Base-by-base conservation (phyloP, 2,888 invertebrate genomes). In the Cancer borealis region DNA sequence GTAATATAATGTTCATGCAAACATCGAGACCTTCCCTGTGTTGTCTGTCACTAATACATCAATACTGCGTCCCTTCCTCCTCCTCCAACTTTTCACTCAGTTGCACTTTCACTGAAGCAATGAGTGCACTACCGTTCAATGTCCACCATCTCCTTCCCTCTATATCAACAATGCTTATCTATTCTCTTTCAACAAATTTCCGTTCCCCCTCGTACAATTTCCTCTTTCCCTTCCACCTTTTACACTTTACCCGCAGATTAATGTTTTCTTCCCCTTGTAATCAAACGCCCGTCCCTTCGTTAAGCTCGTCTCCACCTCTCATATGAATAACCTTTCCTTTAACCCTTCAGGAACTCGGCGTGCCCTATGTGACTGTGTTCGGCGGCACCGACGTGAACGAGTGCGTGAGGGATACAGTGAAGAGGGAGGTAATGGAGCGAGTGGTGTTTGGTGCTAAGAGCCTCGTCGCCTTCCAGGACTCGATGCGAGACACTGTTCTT, bases 301-400 rank as follows among this genome's bases (percentile, higher is more conserved):
- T 84, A 84, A 84, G 30, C 84, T 39, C 14, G 39, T 84, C 30
- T 84, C 39, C 39, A n/a, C 84, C 5, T 84, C 39, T 84, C 84
- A 39, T 17, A 30, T 30, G 30, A 84, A 39, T 39, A 84, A 84
- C 84, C 26, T 14, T 39, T 10, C 30, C 26, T 84, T 39, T 39
- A 12, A 30, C 84, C 6, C 12, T 84, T 14, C 79, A 94, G 94
- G 92, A 88, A 45, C 21, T 92, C 92, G 92, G 89, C 5, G 39
- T 92, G 17, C 94, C 94, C 47, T 92, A 92, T 60, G 49, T 94
- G 60, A 47, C 73, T 26, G 26, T 89, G 17, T 94, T 92, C 47
- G 94, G 94, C 4, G 94, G 94, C 8, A 94, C 94, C 17, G 94
- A 94, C 87, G 90, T 94, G 90, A 92, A 94, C 88, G 92, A 92